Conservation (phyloP, 1,140 invertebrate genomes). For the Micrasema minimum region DNA sequence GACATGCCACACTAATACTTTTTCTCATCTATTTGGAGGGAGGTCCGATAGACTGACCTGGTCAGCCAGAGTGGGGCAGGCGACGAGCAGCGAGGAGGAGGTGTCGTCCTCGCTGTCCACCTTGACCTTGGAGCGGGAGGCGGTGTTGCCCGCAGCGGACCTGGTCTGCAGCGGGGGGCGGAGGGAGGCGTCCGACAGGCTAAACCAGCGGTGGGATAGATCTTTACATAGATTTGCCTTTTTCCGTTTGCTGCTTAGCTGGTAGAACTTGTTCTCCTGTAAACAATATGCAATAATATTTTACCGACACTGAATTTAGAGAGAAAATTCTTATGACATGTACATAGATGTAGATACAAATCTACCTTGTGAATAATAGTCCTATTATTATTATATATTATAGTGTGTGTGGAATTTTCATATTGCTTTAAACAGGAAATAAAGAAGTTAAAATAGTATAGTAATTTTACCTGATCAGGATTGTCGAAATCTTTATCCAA, state of each 20-base stretch:
- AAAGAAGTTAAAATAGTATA: neutral
- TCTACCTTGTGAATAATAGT: no score
- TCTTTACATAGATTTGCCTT: constrained; percentile 19
- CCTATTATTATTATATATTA: no score
- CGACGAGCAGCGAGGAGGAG: constrained; percentile 40
- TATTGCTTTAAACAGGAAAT: neutral
- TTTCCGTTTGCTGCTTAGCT: constrained; percentile 31
- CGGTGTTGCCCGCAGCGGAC: constrained; percentile 55
- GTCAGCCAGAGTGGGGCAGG: constrained; percentile 43
- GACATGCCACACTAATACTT: no score
- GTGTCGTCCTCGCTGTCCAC: constrained; percentile 48
- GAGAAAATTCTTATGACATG: no score
- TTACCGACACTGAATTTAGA: no score
- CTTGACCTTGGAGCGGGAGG: constrained; percentile 39
- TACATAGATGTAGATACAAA: no score
- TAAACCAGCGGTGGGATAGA: constrained; percentile 5
- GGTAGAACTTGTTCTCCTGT: constrained; percentile 39
- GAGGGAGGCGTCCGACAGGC: neutral
- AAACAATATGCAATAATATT: no score
- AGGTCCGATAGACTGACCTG: no score
- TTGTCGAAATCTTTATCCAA: constrained; percentile 26
- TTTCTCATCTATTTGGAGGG: no score
- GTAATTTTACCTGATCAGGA: constrained; percentile 44
- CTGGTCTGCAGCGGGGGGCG: constrained; percentile 51
- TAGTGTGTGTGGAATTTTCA: no score